Evolutionary conservation across 2,797 vertebrate genomes (phyloP), one percentile per base, ranked within the genome.

Genomic region (Bufotes viridis): DNA sequence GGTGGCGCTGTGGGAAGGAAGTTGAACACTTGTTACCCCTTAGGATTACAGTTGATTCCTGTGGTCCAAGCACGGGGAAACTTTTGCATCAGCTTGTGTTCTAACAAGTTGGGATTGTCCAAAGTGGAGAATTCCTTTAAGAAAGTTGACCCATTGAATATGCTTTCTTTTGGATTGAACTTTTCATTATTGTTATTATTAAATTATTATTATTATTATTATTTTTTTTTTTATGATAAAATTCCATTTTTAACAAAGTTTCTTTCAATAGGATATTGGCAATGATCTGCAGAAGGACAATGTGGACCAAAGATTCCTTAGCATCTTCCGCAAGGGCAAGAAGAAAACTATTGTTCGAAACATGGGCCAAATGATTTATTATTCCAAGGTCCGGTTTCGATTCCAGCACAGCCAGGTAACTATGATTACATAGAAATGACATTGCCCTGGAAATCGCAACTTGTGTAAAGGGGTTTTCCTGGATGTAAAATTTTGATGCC

Each of bases 301-400:
- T 91, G 92, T 96, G 93, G 96, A 98, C 79, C 98, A 97, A 90
- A 96, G 96, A 0, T 95, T 95, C 83, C 92, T 93, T 90, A 97
- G 93, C 4, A 90, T 94, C 6, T 95, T 94, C 92, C 94, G 92
- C 87, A 95, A 93, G 57, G 97, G 97, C n/a, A 96, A 96, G 93
- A 97, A 97, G 91, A 97, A 96, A 91, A 97, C 95, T 0, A 95
- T 97, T 0, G 97, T 99, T 86, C 96, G 98, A 92, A 97, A 97
- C 80, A 96, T 99, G 24, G 98, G 97, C 61, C 94, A 97, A 61
- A 96, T 99, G 79, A 95, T 99, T 91, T 95, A 98, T 93, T 99
- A 98, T 90, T 97, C 98, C 93, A 99, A 97, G 94, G 98, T 99
- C 74, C 97, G 96, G 89, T 97, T 99, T 76, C 96, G 95, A 14